Evolutionary conservation across 2,888 invertebrate species (phyloP).

Genomic region (Ormyrus labotus): DNA sequence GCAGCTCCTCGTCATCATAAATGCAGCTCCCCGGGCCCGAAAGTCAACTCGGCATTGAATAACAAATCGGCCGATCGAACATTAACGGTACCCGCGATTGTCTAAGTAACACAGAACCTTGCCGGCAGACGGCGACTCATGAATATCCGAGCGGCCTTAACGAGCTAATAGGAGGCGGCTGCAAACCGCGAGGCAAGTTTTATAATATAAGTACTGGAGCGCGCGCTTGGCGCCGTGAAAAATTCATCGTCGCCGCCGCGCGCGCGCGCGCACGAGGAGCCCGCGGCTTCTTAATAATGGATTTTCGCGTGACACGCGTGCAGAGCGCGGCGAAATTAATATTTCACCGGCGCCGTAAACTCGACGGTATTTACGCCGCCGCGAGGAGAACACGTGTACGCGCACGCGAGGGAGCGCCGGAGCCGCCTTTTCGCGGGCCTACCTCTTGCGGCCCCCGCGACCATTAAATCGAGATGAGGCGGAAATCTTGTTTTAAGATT

Average conservation of each 20-base stretch:
- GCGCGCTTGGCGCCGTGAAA: constrained; percentile 59
- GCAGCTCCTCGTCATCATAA: too few species aligned
- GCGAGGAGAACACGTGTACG: neutral
- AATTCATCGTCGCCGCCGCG: constrained; percentile 61
- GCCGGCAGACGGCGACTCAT: too few species aligned
- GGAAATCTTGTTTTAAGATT: too few species aligned
- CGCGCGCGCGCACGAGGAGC: constrained; percentile 6
- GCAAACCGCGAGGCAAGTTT: constrained; percentile 4
- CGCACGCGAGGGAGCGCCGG: too few species aligned
- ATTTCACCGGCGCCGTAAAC: constrained; percentile 57
- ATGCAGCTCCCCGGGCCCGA: too few species aligned
- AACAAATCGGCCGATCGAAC: too few species aligned
- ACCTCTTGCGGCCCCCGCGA: too few species aligned
- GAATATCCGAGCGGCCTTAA: too few species aligned
- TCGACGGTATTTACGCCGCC: constrained; percentile 32
- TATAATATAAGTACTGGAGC: neutral
- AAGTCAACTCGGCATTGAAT: too few species aligned
- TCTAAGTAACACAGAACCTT: too few species aligned
- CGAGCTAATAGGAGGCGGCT: neutral
- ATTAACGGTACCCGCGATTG: too few species aligned
- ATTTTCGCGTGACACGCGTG: constrained; percentile 64
- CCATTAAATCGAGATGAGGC: too few species aligned
- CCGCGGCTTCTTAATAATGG: constrained; percentile 62
- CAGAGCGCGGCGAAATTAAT: constrained; percentile 58
- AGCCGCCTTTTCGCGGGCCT: neutral